phyloP scores from a whole-genome alignment of 2,888 invertebrate species.

The Caenorhabditis uteleia region DNA sequence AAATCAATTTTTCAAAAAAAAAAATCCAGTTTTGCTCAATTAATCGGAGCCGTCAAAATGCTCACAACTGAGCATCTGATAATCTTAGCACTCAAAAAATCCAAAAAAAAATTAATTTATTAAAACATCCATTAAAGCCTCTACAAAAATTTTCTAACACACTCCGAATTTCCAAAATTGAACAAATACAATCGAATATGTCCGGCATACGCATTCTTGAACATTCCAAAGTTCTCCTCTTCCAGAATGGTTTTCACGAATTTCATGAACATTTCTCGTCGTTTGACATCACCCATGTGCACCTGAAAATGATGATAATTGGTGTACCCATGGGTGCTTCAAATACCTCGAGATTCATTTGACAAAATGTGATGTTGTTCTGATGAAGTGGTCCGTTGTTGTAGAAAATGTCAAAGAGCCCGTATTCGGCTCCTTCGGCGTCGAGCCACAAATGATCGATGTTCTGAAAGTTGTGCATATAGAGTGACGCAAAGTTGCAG shows the following conservation, averaged over 20 bases:
- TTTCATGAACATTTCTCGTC: constrained; percentile 24
- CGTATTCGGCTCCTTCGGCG: constrained; percentile 35
- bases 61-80: no score
- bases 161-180: constrained; percentile 15
- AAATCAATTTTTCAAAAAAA: no score
- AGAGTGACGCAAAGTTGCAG: no score
- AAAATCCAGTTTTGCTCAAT: no score
- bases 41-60: no score
- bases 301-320: background rate
- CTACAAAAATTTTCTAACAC: constrained; percentile 18
- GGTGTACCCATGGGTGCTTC: background rate
- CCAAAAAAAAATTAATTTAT: no score
- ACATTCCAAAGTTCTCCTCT: constrained; percentile 12
- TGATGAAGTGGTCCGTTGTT: constrained; percentile 12
- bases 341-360: constrained; percentile 28
- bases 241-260: constrained; percentile 7
- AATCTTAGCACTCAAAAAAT: no score
- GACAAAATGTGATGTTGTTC: constrained; percentile 28
- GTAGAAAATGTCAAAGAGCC: constrained; percentile 24
- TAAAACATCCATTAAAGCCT: no score
- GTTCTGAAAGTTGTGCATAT: constrained; percentile 2
- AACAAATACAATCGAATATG: constrained; percentile 20
- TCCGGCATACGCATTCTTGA: constrained; percentile 10
- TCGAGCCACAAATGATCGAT: constrained; percentile 38
- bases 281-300: constrained; percentile 1